Conservation (phyloP, 2,888 invertebrate species). For the Stenodema calcarata region DNA sequence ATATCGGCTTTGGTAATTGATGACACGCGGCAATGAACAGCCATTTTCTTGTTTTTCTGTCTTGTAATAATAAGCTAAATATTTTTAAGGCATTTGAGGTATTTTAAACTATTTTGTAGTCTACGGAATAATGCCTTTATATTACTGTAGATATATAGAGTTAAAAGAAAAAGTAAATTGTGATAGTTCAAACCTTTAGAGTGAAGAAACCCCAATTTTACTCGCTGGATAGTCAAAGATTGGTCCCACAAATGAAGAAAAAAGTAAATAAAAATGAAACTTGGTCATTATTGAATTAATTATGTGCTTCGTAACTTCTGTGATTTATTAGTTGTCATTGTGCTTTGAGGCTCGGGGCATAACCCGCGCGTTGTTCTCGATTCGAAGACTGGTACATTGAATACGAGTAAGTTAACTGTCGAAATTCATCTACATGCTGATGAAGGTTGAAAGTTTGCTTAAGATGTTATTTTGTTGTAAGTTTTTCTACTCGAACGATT, state of each 20-base stretch:
- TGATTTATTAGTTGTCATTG: not conserved
- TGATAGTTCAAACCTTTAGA: slow-evolving; percentile 27
- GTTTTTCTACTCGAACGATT: not conserved
- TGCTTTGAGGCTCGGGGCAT: not conserved
- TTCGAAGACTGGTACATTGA: not conserved
- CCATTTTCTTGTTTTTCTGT: not conserved
- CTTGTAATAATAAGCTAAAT: slow-evolving; percentile 35
- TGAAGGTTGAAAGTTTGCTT: not conserved
- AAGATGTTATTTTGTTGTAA: not conserved
- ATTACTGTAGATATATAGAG: slow-evolving; percentile 6
- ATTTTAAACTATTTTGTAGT: slow-evolving; percentile 27
- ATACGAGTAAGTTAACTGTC: not conserved
- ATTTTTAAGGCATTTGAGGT: slow-evolving; percentile 34
- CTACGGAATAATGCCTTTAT: slow-evolving; percentile 14
- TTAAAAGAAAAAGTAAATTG: slow-evolving; percentile 15
- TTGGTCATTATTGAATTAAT: not conserved
- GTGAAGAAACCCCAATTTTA: slow-evolving; percentile 5
- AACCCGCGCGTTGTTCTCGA: not conserved
- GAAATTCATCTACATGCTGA: not conserved
- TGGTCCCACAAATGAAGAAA: too few species aligned
- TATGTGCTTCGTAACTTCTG: not conserved
- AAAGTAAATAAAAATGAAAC: not conserved
- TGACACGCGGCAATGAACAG: slow-evolving; percentile 33
- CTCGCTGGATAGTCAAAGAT: slow-evolving; percentile 10
- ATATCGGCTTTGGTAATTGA: slow-evolving; percentile 41